Conservation (phyloP, 2,113 vertebrate species). For the Noctilio leporinus region DNA sequence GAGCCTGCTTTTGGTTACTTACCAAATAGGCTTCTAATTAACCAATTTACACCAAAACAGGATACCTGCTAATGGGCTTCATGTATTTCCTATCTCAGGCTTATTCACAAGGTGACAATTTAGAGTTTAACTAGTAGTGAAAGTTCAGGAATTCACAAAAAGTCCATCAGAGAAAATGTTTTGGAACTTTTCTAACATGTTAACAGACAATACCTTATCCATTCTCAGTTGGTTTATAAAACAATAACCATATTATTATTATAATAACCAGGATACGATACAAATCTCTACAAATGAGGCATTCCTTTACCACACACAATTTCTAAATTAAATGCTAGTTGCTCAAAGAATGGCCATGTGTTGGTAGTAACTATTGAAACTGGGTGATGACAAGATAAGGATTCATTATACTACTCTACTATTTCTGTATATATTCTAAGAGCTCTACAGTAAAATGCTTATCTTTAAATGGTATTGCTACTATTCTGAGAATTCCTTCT, state of each 20-base stretch:
- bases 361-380: background rate
- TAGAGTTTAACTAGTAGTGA: background rate
- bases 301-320: background rate
- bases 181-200: background rate
- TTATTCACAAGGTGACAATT: background rate
- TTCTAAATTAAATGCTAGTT: background rate
- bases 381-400: background rate
- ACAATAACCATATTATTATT: too few relatives aligned
- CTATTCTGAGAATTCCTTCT: background rate
- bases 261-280: background rate
- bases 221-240: background rate
- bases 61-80: conserved; percentile 4
- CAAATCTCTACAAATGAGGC: background rate
- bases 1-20: background rate
- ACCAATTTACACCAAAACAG: background rate
- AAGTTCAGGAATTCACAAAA: conserved; percentile 5
- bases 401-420: background rate
- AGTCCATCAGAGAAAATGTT: background rate
- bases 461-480: background rate
- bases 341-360: background rate
- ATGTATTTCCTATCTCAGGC: background rate
- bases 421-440: background rate
- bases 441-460: background rate
- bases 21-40: conserved; percentile 1
- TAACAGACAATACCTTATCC: conserved; percentile 19